Base-by-base conservation (phyloP, 2,888 invertebrate species). In the Cremastinae sp. region DNA sequence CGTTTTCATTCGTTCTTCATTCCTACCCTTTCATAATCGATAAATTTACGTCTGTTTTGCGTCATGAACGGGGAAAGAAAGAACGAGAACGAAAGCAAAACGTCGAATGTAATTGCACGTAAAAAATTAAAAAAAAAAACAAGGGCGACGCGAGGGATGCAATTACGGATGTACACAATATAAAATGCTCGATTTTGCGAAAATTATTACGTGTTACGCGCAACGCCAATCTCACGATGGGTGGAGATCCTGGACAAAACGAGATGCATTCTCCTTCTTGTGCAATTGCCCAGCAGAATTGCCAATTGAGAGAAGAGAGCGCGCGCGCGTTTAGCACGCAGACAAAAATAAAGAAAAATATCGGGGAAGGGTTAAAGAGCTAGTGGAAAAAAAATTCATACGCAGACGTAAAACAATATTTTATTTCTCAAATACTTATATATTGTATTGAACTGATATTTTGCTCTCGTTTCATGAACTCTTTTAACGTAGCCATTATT, bases 1-100 rank as follows among this genome's bases (percentile, higher is more conserved):
- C 1, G 14, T 16, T n/a, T 47, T n/a, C 7, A 14, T 47, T 14
- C n/a, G n/a, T n/a, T 14, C 14, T 14, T 47, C 14, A 14, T 47
- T 47, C n/a, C n/a, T 64, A 51, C 8, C 14, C 34, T 12, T 22
- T 45, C 51, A 59, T 65, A 65, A 73, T 73, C 58, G 59, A 66
- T 20, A 36, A 73, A 53, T 53, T 73, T 28, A 51, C 51, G 65
- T 51, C 34, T n/a, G 71, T 36, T 51, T 47, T 56, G 36, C 22
- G 43, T 61, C 22, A 45, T 16, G 28, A 28, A 28, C 5, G 5
- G 5, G 28, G 28, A 28, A 5, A 28, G 5, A 28, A 28, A 28
- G 5, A 2, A 28, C 28, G 5, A 28, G 5, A 5, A 28, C 2
- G 28, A 28, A 28, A 28, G 28, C 5, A 28, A 28, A 28, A 5